These are phyloP conservation scores for Rhinichthys klamathensis DNA, from an alignment of 2,113 vertebrate genomes.

Conservation along the genomic window DNA sequence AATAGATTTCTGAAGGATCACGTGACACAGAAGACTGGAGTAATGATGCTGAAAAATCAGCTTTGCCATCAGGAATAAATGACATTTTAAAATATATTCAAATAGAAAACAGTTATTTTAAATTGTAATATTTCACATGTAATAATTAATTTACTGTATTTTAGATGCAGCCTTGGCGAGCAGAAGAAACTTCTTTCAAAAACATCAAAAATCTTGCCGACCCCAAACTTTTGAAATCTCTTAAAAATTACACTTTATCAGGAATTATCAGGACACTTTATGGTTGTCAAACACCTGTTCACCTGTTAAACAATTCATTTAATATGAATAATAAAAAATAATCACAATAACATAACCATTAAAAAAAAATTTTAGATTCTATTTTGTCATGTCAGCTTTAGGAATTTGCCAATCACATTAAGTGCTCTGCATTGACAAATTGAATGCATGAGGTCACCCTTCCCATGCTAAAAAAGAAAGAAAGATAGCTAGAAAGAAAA, in stretches of 20 bases:
- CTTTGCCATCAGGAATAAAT: too few species aligned
- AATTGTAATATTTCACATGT: too few species aligned
- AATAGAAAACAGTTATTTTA: background rate
- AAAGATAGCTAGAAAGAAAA: background rate
- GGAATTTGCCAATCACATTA: background rate
- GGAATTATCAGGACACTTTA: too few species aligned
- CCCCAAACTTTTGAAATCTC: too few species aligned
- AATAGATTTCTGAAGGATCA: background rate
- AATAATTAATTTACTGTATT: background rate
- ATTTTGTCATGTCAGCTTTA: background rate
- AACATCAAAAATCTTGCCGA: too few species aligned
- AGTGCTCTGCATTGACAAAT: conserved; percentile 15
- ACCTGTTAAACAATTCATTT: background rate
- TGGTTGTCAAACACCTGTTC: too few species aligned
- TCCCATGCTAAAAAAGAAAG: background rate
- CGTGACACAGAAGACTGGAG: background rate
- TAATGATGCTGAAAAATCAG: too few species aligned
- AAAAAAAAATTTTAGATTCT: background rate
- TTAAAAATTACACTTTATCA: too few species aligned
- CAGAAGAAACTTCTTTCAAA: background rate
- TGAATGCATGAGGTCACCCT: background rate
- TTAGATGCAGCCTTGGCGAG: background rate
- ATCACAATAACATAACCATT: background rate
- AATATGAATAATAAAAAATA: background rate
- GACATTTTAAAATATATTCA: background rate